Conservation (phyloP, 2,888 invertebrate genomes). For the Branchinecta sandiegonensis region DNA sequence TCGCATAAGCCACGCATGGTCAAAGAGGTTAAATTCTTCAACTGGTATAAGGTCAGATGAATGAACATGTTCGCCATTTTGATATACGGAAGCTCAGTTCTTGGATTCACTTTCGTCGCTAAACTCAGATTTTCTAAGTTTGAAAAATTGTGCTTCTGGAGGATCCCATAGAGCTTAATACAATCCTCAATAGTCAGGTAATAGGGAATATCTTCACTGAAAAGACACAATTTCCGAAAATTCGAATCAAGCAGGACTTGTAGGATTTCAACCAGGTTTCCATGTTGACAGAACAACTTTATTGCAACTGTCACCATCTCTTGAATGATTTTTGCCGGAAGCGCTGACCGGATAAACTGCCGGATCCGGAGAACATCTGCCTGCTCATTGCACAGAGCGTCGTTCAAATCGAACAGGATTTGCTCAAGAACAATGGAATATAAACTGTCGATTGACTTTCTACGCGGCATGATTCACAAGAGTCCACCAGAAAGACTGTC, state of each 20-base stretch:
- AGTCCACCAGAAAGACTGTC: background rate
- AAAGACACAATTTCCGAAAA: background rate
- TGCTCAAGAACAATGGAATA: conserved; percentile 2
- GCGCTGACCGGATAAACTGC: background rate
- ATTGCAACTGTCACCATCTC: background rate
- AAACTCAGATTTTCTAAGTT: background rate
- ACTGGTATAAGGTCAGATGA: background rate
- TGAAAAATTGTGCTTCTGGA: background rate
- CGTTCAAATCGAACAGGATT: background rate
- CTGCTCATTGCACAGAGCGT: background rate
- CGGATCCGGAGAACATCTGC: background rate
- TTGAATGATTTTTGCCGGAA: conserved; percentile 6
- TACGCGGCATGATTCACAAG: conserved; percentile 2
- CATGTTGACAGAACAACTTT: background rate
- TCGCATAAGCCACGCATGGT: background rate
- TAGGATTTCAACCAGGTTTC: background rate
- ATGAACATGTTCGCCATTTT: conserved; percentile 5
- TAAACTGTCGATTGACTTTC: background rate
- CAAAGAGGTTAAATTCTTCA: conserved; percentile 12
- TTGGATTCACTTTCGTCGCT: conserved; percentile 9
- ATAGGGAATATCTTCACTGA: background rate
- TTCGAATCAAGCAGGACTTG: conserved; percentile 2
- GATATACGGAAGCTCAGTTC: background rate
- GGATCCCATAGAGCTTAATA: background rate
- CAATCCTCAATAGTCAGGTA: conserved; percentile 2